Conservation (phyloP, 2,888 invertebrate species). For the Cerastoderma edule region DNA sequence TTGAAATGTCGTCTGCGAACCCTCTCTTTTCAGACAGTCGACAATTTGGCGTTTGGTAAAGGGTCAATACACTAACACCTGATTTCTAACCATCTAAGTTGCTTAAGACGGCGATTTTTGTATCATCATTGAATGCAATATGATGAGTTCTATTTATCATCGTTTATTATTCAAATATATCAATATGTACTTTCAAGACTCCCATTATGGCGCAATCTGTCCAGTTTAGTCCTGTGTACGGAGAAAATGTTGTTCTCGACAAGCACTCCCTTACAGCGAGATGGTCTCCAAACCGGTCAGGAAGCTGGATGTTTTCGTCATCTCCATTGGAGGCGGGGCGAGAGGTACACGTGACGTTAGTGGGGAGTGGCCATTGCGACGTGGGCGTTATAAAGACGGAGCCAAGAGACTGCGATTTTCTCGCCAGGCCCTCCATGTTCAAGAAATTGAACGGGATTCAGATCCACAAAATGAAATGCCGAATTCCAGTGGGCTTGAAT, state of each 20-base stretch:
- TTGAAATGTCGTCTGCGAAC: too few relatives aligned
- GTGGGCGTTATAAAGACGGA: constrained; percentile 32
- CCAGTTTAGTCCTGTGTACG: constrained; percentile 27
- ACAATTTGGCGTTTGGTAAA: too few relatives aligned
- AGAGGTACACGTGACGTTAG: constrained; percentile 19
- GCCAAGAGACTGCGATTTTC: constrained; percentile 3
- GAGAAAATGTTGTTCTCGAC: constrained; percentile 30
- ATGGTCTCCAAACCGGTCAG: constrained; percentile 25
- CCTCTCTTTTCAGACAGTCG: too few relatives aligned
- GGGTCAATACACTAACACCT: too few relatives aligned
- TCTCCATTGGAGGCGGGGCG: constrained; percentile 21
- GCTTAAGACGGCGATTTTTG: too few relatives aligned
- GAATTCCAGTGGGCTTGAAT: constrained; percentile 24
- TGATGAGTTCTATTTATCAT: too few relatives aligned
- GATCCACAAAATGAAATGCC: constrained; percentile 32
- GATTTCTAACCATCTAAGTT: too few relatives aligned
- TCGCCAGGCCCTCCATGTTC: constrained; percentile 1
- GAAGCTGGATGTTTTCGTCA: constrained; percentile 26
- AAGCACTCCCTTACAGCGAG: constrained; percentile 17
- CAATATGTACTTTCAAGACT: too few relatives aligned
- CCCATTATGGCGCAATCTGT: constrained; percentile 12
- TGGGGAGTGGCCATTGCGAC: constrained; percentile 43
- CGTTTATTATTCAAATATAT: too few relatives aligned
- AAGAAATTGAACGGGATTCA: constrained; percentile 34
- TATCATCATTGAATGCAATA: too few relatives aligned